Base-by-base conservation (phyloP, 2,888 invertebrate species). In the Caenorhabditis zanzibari region DNA sequence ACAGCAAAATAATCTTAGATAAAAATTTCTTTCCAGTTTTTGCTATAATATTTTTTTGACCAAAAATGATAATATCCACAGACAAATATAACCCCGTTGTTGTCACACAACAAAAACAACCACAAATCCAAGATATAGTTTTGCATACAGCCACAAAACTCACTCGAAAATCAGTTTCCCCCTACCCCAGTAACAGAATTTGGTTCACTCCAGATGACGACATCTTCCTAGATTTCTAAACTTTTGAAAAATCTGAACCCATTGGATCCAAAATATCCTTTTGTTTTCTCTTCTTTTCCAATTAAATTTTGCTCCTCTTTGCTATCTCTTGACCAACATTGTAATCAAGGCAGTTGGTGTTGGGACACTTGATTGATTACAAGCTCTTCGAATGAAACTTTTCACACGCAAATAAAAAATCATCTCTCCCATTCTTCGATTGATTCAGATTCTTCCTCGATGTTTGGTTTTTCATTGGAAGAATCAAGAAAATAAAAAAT, bases 341-440 rank as follows among this genome's bases (percentile, higher is more conserved):
- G 74, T 52, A 73, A 73, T 63, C 54, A 38, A 64, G 52, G 56
- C 73, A 64, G 66, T 58, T 52, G 66, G 19, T 47, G 7, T 47
- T 4, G 12, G 12, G 38, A 7, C 32, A 12, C 14, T 69, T 61
- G 79, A 66, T 72, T 79, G 79, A 79, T 72, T 64, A 58, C 47
- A 64, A 56, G 64, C 54, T 54, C 63, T 79, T 71, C 79, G 71
- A 79, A 79, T 72, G 71, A 72, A 72, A 64, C 77, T 79, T 68
- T 76, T 76, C 74, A 74, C 63, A 74, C 73, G 44, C 47, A 47
- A 47, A 19, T 16, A 49, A 47, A 71, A 71, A 47, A 59, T 59
- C 26, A 47, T 63, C 41, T 61, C 38, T 41, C 38, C 38, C n/a
- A 26, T 38, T 41, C 61, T 12, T 41, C 19, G 41, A 41, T 10